Evolutionary conservation across 35 echinoderm and acorn worm genomes (phyloP).

Genomic region (Ptychodera flava): DNA sequence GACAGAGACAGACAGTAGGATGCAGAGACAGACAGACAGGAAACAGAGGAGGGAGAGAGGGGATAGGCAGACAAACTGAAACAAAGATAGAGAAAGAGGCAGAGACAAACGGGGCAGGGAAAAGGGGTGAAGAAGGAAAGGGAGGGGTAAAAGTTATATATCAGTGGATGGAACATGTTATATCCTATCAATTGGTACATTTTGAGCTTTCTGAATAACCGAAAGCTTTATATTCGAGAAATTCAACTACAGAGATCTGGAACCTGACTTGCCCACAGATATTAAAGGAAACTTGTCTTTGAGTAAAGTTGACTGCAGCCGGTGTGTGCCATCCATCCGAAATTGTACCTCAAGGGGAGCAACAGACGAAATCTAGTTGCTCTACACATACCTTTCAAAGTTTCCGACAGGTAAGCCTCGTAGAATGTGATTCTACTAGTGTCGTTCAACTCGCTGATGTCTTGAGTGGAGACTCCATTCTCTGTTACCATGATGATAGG

Average conservation of each 20-base stretch:
- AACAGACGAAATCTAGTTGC: too few species aligned
- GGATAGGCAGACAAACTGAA: background rate
- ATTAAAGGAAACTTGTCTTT: too few species aligned
- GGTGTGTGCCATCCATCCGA: too few species aligned
- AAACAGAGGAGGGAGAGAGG: background rate
- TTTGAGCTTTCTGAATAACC: too few species aligned
- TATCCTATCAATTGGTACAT: too few species aligned
- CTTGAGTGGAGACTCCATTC: slow-evolving; percentile 66
- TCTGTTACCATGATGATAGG: slow-evolving; percentile 84
- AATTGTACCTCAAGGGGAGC: too few species aligned
- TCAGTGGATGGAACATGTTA: too few species aligned
- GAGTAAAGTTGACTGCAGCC: too few species aligned
- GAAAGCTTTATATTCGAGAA: too few species aligned
- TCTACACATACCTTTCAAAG: slow-evolving; percentile 79
- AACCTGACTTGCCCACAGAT: too few species aligned
- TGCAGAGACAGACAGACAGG: background rate
- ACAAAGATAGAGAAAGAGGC: background rate
- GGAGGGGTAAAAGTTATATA: too few species aligned
- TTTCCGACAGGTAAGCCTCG: slow-evolving; percentile 60
- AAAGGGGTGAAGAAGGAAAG: background rate
- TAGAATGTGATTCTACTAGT: slow-evolving; percentile 41
- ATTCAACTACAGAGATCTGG: too few species aligned
- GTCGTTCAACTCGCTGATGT: slow-evolving; percentile 45
- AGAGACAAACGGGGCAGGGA: background rate
- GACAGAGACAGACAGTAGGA: background rate